Base-by-base conservation (phyloP, 2,888 invertebrate genomes). In the Epicampocera succincta region DNA sequence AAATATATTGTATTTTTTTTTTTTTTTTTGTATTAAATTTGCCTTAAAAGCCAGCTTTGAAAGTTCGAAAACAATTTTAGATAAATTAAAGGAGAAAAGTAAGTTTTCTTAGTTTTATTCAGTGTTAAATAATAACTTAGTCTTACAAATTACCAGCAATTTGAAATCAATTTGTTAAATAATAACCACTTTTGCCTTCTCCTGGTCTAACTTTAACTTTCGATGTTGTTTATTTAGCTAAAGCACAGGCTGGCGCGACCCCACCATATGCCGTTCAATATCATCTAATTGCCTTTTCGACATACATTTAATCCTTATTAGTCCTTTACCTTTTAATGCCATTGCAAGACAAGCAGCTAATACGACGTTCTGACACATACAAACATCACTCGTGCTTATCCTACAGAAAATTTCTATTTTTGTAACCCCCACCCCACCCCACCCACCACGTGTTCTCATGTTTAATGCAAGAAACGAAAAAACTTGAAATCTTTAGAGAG, bases 231-330 rank as follows among this genome's bases (percentile, higher is more conserved):
- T 50, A 29, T 46, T 9, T 54, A 54, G 15, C 38, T 65, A 46
- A 19, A 42, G 44, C 1, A 38, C 9, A 63, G 29, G 52, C 33
- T 11, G 21, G 13, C 73, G n/a, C n/a, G n/a, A 60, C 33, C 11
- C 33, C 58, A 63, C 52, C 75, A 66, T 81, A 71, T 73, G 82
- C 68, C 77, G 58, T 56, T 78, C 66, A 78, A 65, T 78, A 44
- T 80, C 85, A 84, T 85, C 89, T 89, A 89, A 89, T 89, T 89
- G 89, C 88, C 89, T 89, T 88, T 87, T 88, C 88, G 89, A 89
- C 89, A 89, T 89, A 86, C 89, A 88, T 89, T 89, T 89, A 89
- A 89, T 89, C 88, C 88, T 88, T 89, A 89, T 88, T 89, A 89
- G 83, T 85, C 83, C 79, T 80, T 79, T 83, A 84, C 84, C 85